Conservation (phyloP, 1,140 invertebrate species). For the Pentalonia nigronervosa region DNA sequence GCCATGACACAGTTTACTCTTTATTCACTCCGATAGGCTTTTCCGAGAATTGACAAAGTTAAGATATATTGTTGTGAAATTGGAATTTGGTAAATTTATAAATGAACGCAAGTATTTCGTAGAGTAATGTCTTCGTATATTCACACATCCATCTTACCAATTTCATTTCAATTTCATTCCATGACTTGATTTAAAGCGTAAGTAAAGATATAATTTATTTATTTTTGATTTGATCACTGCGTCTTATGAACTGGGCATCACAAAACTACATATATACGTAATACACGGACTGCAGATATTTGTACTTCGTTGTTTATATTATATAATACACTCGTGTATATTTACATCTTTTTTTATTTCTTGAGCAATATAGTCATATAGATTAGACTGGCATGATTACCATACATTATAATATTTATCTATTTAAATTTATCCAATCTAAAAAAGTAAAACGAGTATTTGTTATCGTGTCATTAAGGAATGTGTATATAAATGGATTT, state of each 20-base stretch:
- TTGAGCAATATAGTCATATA: too few relatives aligned
- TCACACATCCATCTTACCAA: background rate
- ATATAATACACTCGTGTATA: background rate
- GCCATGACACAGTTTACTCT: background rate
- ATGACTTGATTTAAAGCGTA: background rate
- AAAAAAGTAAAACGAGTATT: background rate
- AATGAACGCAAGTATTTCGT: background rate
- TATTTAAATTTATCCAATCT: background rate
- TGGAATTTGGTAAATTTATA: background rate
- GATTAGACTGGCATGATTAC: background rate
- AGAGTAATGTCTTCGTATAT: background rate
- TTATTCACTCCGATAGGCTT: background rate
- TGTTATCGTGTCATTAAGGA: background rate
- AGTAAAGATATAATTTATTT: background rate
- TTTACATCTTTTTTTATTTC: background rate
- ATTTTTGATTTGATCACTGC: too few relatives aligned
- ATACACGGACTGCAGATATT: background rate
- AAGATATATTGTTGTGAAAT: background rate
- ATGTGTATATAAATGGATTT: background rate
- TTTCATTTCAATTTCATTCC: background rate
- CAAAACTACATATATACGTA: background rate
- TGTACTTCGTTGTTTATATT: background rate
- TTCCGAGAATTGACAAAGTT: background rate
- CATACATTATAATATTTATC: background rate
- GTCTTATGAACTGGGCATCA: too few relatives aligned